Base-by-base conservation (phyloP, 2,113 vertebrate species). In the Protomyctophum bolini region DNA sequence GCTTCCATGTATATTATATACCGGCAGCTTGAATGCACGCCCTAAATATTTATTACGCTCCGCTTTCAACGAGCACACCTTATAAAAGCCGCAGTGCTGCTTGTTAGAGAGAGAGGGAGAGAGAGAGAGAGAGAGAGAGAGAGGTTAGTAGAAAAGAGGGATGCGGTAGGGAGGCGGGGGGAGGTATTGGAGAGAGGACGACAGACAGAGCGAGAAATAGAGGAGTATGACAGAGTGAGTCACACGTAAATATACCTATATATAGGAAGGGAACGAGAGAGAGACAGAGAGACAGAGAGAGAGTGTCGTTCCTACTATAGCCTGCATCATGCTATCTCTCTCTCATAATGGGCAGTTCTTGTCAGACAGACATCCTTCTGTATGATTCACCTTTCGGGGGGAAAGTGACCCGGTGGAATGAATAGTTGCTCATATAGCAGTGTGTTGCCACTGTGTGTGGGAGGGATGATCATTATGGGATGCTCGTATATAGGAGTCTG, bases 391-490 rank as follows among this genome's bases (percentile, higher is more conserved):
- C 49, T 52, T n/a, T 49, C 28, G 28, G 56, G 29, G 10, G 15
- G 3, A 33, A 21, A 21, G 8, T 3, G 58, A 12, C n/a, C 54
- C 54, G 10, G 58, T 33, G 58, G 6, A 4, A 41, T 41, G 41
- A 1, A 10, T 59, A 6, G 29, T 10, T 21, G 58, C 29, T 59
- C 28, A 41, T 41, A 6, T 41, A 6, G 5, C 15, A 5, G 45
- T 62, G 55, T 62, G 50, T 54, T 49, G 60, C 3, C 52, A 29
- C 52, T 46, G 7, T 0, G 10, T 49, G 10, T 49, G 61, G 55
- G 14, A 58, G 12, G 51, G 67, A 56, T 80, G 9, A 72, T 79
- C 14, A 41, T n/a, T 14, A 48, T 9, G 7, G 10, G 1, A 10
- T 28, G 46, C 15, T 8, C 48, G 1, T 9, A 6, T 9, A 6